Evolutionary conservation across 2,888 invertebrate genomes (phyloP).

Genomic region (Tenthredo scrophulariae): DNA sequence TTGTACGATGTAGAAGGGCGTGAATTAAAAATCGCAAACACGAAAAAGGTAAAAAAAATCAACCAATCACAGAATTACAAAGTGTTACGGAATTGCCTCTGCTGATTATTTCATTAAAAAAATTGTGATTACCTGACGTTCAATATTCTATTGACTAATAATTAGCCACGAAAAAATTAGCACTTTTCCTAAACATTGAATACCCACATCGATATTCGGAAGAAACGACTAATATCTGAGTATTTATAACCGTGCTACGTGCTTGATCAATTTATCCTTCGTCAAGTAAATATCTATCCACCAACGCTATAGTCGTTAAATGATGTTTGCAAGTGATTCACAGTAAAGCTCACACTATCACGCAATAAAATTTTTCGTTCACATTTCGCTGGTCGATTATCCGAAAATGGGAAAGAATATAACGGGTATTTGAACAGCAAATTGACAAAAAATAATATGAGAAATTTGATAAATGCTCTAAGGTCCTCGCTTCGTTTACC

Average conservation of each 20-base stretch:
- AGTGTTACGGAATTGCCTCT: background rate
- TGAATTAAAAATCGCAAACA: background rate
- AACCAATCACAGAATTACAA: background rate
- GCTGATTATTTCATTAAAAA: background rate
- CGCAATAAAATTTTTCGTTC: background rate
- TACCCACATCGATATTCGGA: no score
- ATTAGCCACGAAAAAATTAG: background rate
- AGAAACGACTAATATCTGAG: no score
- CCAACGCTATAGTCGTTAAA: no score
- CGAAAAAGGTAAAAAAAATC: background rate
- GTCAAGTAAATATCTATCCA: no score
- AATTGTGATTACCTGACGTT: background rate
- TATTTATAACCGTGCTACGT: no score
- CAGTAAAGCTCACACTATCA: background rate
- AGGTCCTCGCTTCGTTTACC: background rate
- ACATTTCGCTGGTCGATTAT: background rate
- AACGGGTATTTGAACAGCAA: background rate
- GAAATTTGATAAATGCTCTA: background rate
- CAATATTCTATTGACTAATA: background rate
- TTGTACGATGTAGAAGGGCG: background rate
- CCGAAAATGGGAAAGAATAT: background rate
- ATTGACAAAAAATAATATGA: background rate
- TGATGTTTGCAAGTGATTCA: no score
- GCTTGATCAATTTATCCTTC: no score
- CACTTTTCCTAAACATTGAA: background rate